Evolutionary conservation across 1,140 invertebrate species (phyloP).

Genomic region (Hyphantria cunea): DNA sequence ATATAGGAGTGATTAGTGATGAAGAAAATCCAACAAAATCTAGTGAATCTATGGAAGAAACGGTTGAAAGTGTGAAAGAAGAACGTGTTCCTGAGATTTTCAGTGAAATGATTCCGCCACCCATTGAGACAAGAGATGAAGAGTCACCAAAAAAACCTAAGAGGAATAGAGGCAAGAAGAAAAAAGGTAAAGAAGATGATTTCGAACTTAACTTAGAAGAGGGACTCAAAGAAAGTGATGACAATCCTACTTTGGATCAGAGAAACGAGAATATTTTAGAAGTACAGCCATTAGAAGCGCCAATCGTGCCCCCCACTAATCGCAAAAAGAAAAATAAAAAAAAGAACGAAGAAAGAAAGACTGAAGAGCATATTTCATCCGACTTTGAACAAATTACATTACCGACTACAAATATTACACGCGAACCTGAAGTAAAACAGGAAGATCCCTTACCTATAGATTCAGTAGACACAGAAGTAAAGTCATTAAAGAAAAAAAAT

Average conservation of each 20-base stretch:
- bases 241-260: conserved; percentile 2
- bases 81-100: conserved; percentile 45
- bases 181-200: conserved; percentile 41
- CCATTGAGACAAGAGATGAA: conserved; percentile 33
- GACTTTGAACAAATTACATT: background rate
- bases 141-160: conserved; percentile 70
- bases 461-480: conserved; percentile 35
- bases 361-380: conserved; percentile 15
- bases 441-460: conserved; percentile 10
- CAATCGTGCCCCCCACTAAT: conserved; percentile 27
- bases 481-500: conserved; percentile 60
- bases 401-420: background rate
- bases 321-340: conserved; percentile 53
- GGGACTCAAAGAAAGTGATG: conserved; percentile 10
- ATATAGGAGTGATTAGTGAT: conserved; percentile 24
- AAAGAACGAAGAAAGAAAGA: conserved; percentile 27
- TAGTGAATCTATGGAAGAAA: conserved; percentile 31
- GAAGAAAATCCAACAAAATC: conserved; percentile 22
- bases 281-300: conserved; percentile 13
- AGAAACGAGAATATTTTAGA: conserved; percentile 23
- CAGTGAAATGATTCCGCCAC: conserved; percentile 35
- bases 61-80: conserved; percentile 38
- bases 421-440: background rate
- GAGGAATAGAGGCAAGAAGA: conserved; percentile 68
- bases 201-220: conserved; percentile 26